These are phyloP conservation scores for Hippopotamyrus pictus DNA, from an alignment of 2,797 vertebrate species.

Conservation along the genomic window DNA sequence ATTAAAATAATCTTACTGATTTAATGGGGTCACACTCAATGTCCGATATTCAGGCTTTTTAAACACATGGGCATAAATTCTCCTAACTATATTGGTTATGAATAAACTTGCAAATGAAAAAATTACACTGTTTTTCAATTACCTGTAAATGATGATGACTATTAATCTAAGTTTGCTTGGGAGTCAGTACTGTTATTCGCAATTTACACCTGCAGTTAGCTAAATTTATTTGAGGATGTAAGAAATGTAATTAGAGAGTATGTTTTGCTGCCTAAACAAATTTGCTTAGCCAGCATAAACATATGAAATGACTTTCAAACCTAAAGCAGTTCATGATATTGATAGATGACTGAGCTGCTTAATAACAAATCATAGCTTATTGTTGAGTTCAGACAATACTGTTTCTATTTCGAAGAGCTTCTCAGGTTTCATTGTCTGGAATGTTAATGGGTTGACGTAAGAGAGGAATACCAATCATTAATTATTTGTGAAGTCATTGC, in stretches of 20 bases:
- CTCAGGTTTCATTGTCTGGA: neutral
- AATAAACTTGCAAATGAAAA: neutral
- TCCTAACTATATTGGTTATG: neutral
- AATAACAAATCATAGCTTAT: neutral
- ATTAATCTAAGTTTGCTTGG: neutral
- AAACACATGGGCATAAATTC: neutral
- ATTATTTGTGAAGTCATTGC: constrained; percentile 1
- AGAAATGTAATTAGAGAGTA: neutral
- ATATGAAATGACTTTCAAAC: neutral
- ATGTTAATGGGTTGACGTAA: neutral
- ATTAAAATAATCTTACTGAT: neutral
- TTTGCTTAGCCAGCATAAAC: neutral
- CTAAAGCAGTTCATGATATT: neutral
- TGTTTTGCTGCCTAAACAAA: neutral
- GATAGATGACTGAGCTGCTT: neutral
- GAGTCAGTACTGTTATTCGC: neutral
- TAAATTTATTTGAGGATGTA: neutral
- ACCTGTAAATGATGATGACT: neutral
- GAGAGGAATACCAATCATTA: neutral
- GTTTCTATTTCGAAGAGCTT: neutral
- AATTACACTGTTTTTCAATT: neutral
- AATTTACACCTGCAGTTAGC: neutral
- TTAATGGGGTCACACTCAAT: neutral
- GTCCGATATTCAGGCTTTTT: neutral
- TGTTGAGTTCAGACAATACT: neutral